These are phyloP conservation scores for Hassar affinis DNA, from an alignment of 2,113 vertebrate genomes.

Conservation along the genomic window DNA sequence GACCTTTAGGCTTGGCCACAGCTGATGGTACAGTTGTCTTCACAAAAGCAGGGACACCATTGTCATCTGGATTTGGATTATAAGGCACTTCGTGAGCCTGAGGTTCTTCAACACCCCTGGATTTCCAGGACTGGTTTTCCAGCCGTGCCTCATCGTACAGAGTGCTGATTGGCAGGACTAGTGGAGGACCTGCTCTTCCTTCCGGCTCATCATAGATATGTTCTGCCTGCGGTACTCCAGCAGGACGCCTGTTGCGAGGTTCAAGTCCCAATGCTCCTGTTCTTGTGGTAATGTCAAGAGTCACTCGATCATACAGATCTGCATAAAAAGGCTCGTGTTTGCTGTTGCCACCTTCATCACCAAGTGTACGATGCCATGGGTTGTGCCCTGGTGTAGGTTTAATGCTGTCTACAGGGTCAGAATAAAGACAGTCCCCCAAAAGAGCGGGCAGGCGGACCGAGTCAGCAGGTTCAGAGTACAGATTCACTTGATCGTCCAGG, in stretches of 20 bases:
- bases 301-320: constrained; percentile 75
- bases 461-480: constrained; percentile 91
- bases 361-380: constrained; percentile 60
- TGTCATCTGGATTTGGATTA: constrained; percentile 69
- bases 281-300: constrained; percentile 64
- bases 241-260: constrained; percentile 34
- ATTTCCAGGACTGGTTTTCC: constrained; percentile 72
- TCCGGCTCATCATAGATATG: constrained; percentile 96
- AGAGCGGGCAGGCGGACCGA: constrained; percentile 71
- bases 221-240: constrained; percentile 53
- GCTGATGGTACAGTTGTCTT: constrained; percentile 21
- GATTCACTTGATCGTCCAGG: constrained; percentile 59
- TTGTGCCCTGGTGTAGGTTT: constrained; percentile 56
- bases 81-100: constrained; percentile 73
- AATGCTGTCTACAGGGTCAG: constrained; percentile 86
- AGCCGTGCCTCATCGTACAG: constrained; percentile 80
- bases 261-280: constrained; percentile 60
- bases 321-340: constrained; percentile 63
- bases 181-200: constrained; percentile 64
- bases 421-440: constrained; percentile 78
- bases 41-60: constrained; percentile 64
- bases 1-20: constrained; percentile 58
- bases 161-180: background rate
- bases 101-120: constrained; percentile 63
- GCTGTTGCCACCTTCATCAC: constrained; percentile 58